phyloP scores from a whole-genome alignment of 2,797 vertebrate species.

The Silurus lanzhouensis region DNA sequence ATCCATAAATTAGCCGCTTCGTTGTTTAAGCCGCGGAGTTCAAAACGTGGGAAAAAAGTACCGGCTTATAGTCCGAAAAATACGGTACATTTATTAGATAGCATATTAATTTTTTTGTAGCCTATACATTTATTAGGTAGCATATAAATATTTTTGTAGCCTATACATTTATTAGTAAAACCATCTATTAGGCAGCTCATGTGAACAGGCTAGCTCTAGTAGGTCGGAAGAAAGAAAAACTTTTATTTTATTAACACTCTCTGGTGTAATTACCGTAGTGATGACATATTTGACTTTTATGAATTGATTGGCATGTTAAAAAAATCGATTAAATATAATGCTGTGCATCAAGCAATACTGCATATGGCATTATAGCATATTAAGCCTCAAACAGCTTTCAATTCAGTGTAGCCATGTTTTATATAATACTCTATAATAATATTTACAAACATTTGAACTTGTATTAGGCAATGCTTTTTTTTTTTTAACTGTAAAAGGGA shows the following conservation, averaged over 20 bases:
- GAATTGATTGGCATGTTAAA: not conserved
- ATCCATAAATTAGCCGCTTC: too few species aligned
- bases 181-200: not conserved
- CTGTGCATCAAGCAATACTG: not conserved
- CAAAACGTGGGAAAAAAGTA: too few species aligned
- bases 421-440: too few species aligned
- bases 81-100: too few species aligned
- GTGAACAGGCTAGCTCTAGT: not conserved
- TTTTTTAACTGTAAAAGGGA: not conserved
- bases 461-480: not conserved
- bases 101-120: too few species aligned
- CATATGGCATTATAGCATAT: not conserved
- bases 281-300: not conserved
- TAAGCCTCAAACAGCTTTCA: not conserved
- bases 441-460: not conserved
- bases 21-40: too few species aligned
- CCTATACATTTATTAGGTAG: too few species aligned
- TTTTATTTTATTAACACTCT: not conserved
- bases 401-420: not conserved
- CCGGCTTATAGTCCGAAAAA: too few species aligned
- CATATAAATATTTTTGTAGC: too few species aligned
- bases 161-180: too few species aligned
- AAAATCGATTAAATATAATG: not conserved
- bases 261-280: not conserved
- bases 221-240: not conserved